Evolutionary conservation across 2,797 vertebrate genomes (phyloP).

Genomic region (Periparus ater): DNA sequence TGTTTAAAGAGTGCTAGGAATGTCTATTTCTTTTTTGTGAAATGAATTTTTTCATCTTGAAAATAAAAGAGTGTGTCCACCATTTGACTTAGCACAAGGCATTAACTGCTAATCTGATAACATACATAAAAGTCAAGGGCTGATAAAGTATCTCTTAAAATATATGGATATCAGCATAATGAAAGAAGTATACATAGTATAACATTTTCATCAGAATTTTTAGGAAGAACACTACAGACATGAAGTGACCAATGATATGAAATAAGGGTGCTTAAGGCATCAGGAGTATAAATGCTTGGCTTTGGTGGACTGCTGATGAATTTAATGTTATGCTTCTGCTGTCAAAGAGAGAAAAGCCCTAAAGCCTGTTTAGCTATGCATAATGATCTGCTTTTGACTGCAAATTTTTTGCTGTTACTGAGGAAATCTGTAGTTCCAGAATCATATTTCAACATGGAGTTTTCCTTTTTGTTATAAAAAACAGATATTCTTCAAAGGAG

Average conservation of each 20-base stretch:
- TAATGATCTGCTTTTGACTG: not conserved
- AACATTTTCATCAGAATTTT: not conserved
- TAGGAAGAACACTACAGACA: not conserved
- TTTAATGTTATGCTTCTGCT: not conserved
- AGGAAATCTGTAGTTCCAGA: not conserved
- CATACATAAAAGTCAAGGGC: not conserved
- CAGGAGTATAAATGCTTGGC: not conserved
- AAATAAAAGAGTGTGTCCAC: not conserved
- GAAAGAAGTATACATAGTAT: not conserved
- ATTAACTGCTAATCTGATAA: not conserved
- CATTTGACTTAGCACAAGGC: not conserved
- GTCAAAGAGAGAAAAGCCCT: not conserved
- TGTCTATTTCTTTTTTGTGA: not conserved
- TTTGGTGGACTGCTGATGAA: not conserved
- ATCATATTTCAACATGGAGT: not conserved
- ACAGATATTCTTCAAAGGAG: not conserved
- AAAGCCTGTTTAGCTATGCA: not conserved
- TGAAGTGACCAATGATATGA: not conserved
- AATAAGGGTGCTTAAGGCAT: not conserved
- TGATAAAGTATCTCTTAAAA: not conserved
- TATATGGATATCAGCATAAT: not conserved
- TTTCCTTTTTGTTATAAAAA: not conserved
- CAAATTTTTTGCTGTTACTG: not conserved
- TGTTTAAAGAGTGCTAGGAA: not conserved
- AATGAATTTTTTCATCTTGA: not conserved